Conservation (phyloP, 2,888 invertebrate species). For the Drosophila paucipuncta region DNA sequence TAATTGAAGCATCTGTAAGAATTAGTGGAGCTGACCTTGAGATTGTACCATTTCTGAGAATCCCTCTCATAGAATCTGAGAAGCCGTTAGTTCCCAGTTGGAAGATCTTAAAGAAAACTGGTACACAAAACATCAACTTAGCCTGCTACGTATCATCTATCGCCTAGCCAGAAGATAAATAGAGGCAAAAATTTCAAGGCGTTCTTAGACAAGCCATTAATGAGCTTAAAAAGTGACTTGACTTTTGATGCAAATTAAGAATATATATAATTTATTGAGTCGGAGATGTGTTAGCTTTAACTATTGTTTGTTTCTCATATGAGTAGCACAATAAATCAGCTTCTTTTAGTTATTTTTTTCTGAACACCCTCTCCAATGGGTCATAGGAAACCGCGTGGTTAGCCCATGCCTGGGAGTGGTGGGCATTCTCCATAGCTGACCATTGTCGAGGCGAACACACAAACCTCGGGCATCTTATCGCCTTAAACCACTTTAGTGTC, state of each 20-base stretch:
- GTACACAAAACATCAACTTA: not conserved
- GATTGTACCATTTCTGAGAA: not conserved
- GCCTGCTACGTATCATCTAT: too few relatives aligned
- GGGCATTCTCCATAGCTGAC: slow-evolving; percentile 7
- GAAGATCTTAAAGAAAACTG: not conserved
- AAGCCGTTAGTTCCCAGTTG: not conserved
- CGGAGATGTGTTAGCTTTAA: not conserved
- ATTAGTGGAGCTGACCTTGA: not conserved
- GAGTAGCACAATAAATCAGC: not conserved
- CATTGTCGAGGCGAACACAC: slow-evolving; percentile 23
- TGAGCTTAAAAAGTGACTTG: too few relatives aligned
- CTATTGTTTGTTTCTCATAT: not conserved
- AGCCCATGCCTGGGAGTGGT: not conserved
- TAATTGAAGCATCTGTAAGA: not conserved
- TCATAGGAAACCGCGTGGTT: slow-evolving; percentile 35
- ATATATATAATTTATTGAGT: not conserved
- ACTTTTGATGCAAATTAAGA: not conserved
- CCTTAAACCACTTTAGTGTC: slow-evolving; percentile 84
- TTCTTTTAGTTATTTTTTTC: not conserved
- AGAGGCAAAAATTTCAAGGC: not conserved
- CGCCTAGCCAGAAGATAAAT: too few relatives aligned
- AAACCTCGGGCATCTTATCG: slow-evolving; percentile 77
- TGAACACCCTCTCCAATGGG: slow-evolving; percentile 23
- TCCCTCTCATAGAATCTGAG: rapidly evolving
- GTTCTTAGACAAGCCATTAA: not conserved